Evolutionary conservation across 37 sponge, comb jelly and placozoan genomes (phyloP), one percentile per base, ranked within the genome.

Genomic region (Halisarca cf. caerulea): DNA sequence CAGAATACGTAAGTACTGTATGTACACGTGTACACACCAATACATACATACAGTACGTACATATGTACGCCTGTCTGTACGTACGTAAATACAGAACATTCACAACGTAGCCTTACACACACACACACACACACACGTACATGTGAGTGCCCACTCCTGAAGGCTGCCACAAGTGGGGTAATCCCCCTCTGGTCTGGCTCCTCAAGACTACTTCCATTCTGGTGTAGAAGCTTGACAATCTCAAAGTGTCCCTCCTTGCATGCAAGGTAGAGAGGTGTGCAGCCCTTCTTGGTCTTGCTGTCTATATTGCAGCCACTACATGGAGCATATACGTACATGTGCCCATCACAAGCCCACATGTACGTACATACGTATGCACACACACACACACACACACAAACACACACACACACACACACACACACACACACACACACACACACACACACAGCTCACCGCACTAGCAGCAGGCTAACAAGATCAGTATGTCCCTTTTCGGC

Each of bases 281-380:
- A 94, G 15, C 99, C 99, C 81, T 96, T 99, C 92, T 94, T 96
- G n/a, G 99, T 96, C 39, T 96, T 78, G 69, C 91, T 79, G 58
- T 98, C 99, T 7, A 96, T 91, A 59, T 92, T 92, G 77, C 93
- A 93, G 41, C 86, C 84, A 35, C 95, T 89, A 8, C 66, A 25
- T 5, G 28, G 33, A 64, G 14, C 33, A 14, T 38, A 73, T 38
- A 32, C 14, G n/a, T 23, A 34, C 33, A 38, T n/a, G 27, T n/a
- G n/a, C n/a, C n/a, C n/a, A n/a, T n/a, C n/a, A n/a, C n/a, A n/a
- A 64, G 14, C 33, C 9, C 11, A 73, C 11, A 32, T 64, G n/a
- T 23, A 34, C 33, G 11, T n/a, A 73, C 64, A 15, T 62, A 27
- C 15, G 64, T 62, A 27, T 62, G 64, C 15, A 27, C 15, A 7